phyloP scores from a whole-genome alignment of 2,888 invertebrate genomes.

The Noctua janthina region DNA sequence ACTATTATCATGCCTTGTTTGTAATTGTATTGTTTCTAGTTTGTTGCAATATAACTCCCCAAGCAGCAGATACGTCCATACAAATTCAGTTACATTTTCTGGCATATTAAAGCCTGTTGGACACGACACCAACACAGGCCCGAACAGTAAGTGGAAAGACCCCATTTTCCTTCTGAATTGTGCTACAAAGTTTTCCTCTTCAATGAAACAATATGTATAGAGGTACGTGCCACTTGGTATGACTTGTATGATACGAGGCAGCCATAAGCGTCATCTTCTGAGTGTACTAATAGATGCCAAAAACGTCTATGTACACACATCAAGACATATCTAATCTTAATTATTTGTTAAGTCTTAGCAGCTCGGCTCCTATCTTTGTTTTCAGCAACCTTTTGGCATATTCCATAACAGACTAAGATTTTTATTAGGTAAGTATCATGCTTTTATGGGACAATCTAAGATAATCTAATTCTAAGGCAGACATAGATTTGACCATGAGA shows the following conservation, averaged over 20 bases:
- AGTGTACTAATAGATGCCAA: conserved; percentile 26
- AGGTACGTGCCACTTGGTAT: background rate
- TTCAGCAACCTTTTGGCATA: conserved; percentile 41
- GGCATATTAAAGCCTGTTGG: background rate
- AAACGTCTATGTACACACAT: conserved; percentile 27
- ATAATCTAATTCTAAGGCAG: background rate
- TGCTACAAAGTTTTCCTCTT: background rate
- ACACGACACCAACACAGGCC: background rate
- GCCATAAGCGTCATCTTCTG: background rate
- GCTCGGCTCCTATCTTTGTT: conserved; percentile 44
- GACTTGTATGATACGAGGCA: background rate
- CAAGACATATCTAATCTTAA: conserved; percentile 55
- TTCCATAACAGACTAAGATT: conserved; percentile 32
- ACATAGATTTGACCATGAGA: background rate
- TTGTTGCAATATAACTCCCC: background rate
- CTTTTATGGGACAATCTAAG: background rate
- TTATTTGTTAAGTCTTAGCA: conserved; percentile 50
- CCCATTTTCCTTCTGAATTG: background rate
- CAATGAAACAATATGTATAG: background rate
- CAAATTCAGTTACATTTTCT: background rate
- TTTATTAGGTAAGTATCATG: background rate
- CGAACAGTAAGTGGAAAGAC: background rate
- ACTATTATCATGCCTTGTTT: too few species aligned
- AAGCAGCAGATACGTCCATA: background rate
- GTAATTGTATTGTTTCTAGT: background rate